These are phyloP conservation scores for Cyprinella venusta DNA, from an alignment of 2,797 vertebrate genomes.

Conservation along the genomic window DNA sequence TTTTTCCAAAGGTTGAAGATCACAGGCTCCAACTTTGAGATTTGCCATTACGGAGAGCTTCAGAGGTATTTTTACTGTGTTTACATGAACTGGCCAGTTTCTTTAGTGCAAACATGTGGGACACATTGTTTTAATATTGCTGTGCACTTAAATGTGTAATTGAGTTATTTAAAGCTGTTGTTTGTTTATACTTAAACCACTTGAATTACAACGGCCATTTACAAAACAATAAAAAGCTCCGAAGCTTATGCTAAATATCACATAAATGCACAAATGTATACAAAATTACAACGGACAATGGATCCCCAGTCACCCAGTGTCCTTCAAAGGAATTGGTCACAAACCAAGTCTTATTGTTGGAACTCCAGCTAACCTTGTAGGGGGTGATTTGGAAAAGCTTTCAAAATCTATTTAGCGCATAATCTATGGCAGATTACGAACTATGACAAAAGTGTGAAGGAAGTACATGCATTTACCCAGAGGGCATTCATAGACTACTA, in stretches of 20 bases:
- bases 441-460: conserved; percentile 81
- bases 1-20: conserved; percentile 75
- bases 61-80: conserved; percentile 69
- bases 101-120: conserved; percentile 73
- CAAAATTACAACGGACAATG: not conserved
- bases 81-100: conserved; percentile 75
- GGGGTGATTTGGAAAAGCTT: conserved; percentile 55
- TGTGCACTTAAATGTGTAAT: conserved; percentile 66
- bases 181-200: conserved; percentile 70
- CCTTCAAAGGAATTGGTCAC: not conserved
- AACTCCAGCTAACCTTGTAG: conserved; percentile 27
- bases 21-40: conserved; percentile 66
- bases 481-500: conserved; percentile 73
- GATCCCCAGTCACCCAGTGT: not conserved
- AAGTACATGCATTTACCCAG: conserved; percentile 74
- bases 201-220: conserved; percentile 60
- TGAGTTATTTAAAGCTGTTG: conserved; percentile 68
- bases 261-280: conserved; percentile 41
- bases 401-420: conserved; percentile 62
- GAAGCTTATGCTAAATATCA: not conserved
- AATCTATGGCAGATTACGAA: conserved; percentile 76
- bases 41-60: conserved; percentile 66
- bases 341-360: not conserved
- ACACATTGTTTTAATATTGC: conserved; percentile 70
- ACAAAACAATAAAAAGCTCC: conserved; percentile 21